Evolutionary conservation across 2,113 vertebrate genomes (phyloP).

Genomic region (Pseudopodoces humilis): DNA sequence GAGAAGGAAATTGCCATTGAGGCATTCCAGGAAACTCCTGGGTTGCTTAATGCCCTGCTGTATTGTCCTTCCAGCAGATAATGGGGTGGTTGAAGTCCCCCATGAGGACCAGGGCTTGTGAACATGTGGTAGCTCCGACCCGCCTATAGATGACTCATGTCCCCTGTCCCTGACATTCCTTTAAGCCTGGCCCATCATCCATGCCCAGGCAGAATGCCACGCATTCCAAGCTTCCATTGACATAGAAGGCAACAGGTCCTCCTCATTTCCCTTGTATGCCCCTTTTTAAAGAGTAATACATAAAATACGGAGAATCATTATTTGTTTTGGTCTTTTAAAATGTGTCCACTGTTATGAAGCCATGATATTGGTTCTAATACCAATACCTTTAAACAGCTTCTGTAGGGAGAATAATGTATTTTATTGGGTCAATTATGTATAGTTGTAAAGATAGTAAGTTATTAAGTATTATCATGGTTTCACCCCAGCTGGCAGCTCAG

Average conservation of each 20-base stretch:
- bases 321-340: background rate
- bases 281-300: background rate
- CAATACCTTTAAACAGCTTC: background rate
- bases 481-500: background rate
- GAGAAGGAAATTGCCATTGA: background rate
- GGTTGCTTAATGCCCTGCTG: background rate
- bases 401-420: background rate
- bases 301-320: background rate
- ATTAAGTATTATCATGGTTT: background rate
- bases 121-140: background rate
- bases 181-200: background rate
- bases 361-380: background rate
- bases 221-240: rapidly evolving
- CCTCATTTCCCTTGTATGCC: background rate
- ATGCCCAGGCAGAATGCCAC: background rate
- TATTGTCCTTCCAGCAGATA: background rate
- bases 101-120: background rate
- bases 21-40: background rate
- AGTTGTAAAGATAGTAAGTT: background rate
- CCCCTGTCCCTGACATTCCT: background rate
- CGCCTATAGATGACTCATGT: background rate
- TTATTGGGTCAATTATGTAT: background rate
- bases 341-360: background rate
- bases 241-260: background rate
- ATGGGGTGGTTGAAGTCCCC: background rate